Conservation (phyloP, 2,797 vertebrate genomes). For the Geotrypetes seraphini region DNA sequence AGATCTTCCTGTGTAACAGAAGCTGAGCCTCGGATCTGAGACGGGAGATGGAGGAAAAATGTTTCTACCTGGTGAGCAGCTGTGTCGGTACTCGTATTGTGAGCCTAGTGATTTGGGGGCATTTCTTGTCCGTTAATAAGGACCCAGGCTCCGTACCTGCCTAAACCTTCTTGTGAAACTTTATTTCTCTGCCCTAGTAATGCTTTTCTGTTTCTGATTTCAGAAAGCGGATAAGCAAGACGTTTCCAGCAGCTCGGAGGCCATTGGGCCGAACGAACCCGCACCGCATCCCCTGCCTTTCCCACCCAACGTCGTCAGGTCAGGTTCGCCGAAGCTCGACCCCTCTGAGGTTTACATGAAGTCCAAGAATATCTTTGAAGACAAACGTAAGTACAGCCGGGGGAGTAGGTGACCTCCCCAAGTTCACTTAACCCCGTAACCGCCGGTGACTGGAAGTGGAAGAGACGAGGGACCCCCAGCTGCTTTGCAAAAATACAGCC, state of each 20-base stretch:
- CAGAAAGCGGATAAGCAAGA: conserved; percentile 71
- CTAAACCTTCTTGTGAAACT: not conserved
- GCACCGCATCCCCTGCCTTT: conserved; percentile 69
- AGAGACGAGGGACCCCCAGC: no score
- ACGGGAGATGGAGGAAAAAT: no score
- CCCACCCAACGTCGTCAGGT: conserved; percentile 54
- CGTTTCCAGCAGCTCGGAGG: conserved; percentile 61
- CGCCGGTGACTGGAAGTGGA: no score
- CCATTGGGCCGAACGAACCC: conserved; percentile 39
- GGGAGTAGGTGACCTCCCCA: no score
- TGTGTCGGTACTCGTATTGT: no score
- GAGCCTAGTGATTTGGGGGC: no score
- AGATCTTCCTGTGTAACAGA: no score
- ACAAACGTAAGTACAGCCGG: conserved; percentile 84
- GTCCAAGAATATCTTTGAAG: conserved; percentile 82
- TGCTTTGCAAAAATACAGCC: no score
- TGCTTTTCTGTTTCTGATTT: conserved; percentile 20
- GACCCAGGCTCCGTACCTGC: not conserved
- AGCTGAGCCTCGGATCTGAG: no score
- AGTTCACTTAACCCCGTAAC: no score
- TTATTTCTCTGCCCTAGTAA: no score
- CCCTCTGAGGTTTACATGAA: conserved; percentile 93
- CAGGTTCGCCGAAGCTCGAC: conserved; percentile 83
- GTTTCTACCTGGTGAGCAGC: no score
- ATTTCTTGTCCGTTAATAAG: not conserved